A percentile compares a stretch with the other conserved stretches of the same genome.
phyloP scores from a whole-genome alignment of 2,888 invertebrate species.

The Megamerina dolium region DNA sequence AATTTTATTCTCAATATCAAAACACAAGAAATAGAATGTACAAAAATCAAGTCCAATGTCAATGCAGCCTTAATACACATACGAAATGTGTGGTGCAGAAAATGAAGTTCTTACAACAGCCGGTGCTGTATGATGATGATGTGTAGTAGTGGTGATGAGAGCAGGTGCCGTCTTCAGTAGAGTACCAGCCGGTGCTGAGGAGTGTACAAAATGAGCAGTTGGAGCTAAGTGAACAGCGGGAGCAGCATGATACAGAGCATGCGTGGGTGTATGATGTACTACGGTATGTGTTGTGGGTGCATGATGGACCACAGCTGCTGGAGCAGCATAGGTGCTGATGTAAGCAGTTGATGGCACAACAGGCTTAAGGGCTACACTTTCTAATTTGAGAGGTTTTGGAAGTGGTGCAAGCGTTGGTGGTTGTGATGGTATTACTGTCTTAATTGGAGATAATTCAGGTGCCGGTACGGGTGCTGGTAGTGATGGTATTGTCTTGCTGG shows the following conservation, averaged over 20 bases:
- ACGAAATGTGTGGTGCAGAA: slow-evolving; percentile 43
- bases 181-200: slow-evolving; percentile 22
- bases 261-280: slow-evolving; percentile 29
- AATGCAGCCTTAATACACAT: slow-evolving; percentile 32
- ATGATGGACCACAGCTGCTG: slow-evolving; percentile 33
- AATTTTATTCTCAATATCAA: no score
- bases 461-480: slow-evolving; percentile 16
- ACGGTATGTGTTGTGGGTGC: slow-evolving; percentile 20
- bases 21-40: no score
- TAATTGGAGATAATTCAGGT: neutral
- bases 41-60: no score
- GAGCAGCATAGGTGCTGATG: slow-evolving; percentile 26
- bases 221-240: slow-evolving; percentile 22
- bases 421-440: neutral
- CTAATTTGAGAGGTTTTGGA: neutral
- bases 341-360: slow-evolving; percentile 10
- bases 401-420: neutral
- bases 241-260: slow-evolving; percentile 14
- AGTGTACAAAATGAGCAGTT: slow-evolving; percentile 19
- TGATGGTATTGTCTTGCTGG: slow-evolving; percentile 13
- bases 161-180: slow-evolving; percentile 21
- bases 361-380: neutral
- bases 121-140: slow-evolving; percentile 25
- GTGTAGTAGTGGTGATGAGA: slow-evolving; percentile 23
- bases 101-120: slow-evolving; percentile 40